Conservation (phyloP, 2,888 invertebrate genomes). For the Synergus gifuensis region DNA sequence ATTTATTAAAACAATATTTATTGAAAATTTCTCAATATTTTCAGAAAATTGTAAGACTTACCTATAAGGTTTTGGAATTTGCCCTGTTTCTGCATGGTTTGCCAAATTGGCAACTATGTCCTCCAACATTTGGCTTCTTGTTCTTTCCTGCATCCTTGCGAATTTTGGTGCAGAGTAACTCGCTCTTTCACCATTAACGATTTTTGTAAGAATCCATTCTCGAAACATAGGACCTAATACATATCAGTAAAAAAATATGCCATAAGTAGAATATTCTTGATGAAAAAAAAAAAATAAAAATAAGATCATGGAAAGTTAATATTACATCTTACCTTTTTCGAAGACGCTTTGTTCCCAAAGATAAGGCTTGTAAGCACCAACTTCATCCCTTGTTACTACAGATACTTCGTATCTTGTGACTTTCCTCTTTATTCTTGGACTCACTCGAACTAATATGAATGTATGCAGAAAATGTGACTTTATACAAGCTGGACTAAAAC, state of each 20-base stretch:
- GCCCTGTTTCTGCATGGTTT: constrained; percentile 96
- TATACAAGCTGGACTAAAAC: constrained; percentile 95
- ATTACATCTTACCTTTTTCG: constrained; percentile 83
- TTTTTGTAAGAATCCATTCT: constrained; percentile 95
- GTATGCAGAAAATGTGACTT: constrained; percentile 97
- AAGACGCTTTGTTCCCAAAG: constrained; percentile 97
- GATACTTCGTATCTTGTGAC: constrained; percentile 94
- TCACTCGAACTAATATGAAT: constrained; percentile 93
- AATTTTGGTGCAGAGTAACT: constrained; percentile 97
- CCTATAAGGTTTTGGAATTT: constrained; percentile 96
- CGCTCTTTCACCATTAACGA: constrained; percentile 95
- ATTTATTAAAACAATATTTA: constrained; percentile 26
- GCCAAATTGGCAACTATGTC: constrained; percentile 96
- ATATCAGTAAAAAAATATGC: not conserved
- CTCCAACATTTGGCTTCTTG: constrained; percentile 95
- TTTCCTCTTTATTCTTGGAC: constrained; percentile 91
- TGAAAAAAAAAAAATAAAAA: constrained; percentile 10
- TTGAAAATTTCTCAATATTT: not conserved
- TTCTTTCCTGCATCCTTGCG: constrained; percentile 95
- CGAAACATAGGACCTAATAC: constrained; percentile 89
- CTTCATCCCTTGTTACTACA: constrained; percentile 95
- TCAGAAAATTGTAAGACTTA: constrained; percentile 46
- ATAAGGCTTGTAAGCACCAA: constrained; percentile 96
- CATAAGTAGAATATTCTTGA: constrained; percentile 1
- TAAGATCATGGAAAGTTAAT: not conserved